Conservation (phyloP, 92 coral and sea anemone genomes). For the Diadumene lineata region DNA sequence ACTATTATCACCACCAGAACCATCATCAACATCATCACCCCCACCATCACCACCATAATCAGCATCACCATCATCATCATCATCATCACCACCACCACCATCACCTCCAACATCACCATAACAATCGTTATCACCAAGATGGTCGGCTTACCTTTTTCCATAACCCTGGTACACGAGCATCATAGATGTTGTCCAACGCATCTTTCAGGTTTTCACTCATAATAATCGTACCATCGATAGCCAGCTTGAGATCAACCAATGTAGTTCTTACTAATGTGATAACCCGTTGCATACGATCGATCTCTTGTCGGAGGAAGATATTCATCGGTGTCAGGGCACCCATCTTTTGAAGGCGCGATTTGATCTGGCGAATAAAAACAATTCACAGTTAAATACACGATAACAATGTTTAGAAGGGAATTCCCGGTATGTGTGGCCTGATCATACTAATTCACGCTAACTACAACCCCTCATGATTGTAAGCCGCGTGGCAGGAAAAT, state of each 20-base stretch:
- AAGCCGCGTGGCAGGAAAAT: too few relatives aligned
- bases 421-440: too few relatives aligned
- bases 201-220: slow-evolving; percentile 99
- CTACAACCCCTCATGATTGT: too few relatives aligned
- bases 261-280: slow-evolving; percentile 84
- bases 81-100: too few relatives aligned
- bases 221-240: slow-evolving; percentile 97
- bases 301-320: slow-evolving; percentile 97
- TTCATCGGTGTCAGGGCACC: slow-evolving; percentile 97
- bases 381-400: background rate
- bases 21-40: too few relatives aligned
- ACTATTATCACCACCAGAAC: too few relatives aligned
- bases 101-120: too few relatives aligned
- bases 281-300: slow-evolving; percentile 99
- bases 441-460: too few relatives aligned
- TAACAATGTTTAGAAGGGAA: too few relatives aligned
- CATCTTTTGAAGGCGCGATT: slow-evolving; percentile 95
- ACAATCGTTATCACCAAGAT: too few relatives aligned
- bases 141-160: slow-evolving; percentile 96
- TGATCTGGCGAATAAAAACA: slow-evolving; percentile 78
- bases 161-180: slow-evolving; percentile 92
- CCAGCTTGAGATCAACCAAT: slow-evolving; percentile 83
- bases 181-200: slow-evolving; percentile 95
- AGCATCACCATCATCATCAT: too few relatives aligned
- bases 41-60: too few relatives aligned